Evolutionary conservation across 2,888 invertebrate species (phyloP), one percentile per base, ranked within the genome.

Genomic region (Drosophila anomelani): DNA sequence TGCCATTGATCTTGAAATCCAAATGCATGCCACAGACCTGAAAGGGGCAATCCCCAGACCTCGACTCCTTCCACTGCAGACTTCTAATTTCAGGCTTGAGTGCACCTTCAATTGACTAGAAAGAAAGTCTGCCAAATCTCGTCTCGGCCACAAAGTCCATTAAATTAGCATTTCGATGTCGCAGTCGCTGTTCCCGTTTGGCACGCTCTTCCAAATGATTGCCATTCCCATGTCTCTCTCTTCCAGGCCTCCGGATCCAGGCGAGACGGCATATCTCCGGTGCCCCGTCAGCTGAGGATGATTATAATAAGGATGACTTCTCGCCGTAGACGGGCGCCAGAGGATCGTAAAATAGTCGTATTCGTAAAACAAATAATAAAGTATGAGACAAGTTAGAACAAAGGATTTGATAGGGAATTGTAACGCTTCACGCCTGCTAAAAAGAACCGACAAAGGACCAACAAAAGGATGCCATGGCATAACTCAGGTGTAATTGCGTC

Each of bases 401-500:
- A 82, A 81, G 79, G 85, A 84, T 84, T 84, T 69, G 43, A 66
- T 66, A 17, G 10, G 64, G 51, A 86, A 86, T 70, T 70, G 87
- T 61, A 88, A 80, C 75, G 87, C 76, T 86, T 87, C 85, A 86
- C 85, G 85, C 85, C 85, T 78, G 81, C 75, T 47, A 59, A 44
- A 20, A 49, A 20, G 43, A 38, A 7, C 88, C 87, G 83, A 87
- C 83, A 87, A 87, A 82, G 29, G 47, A 17, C 6, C n/a, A 12
- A 47, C 29, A 47, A 87, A 80, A 75, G 76, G 55, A 17, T 39
- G 29, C 15, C 13, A 29, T 23, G 13, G 44, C 44, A 66, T 71
- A 61, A 47, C 66, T 76, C 86, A 85, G 83, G 88, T 85, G 85
- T 80, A 88, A 80, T 88, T 85, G 88, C 80, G 66, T 76, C 80